These are phyloP conservation scores for Diplodus puntazzo DNA, from an alignment of 2,797 vertebrate species.

Conservation along the genomic window DNA sequence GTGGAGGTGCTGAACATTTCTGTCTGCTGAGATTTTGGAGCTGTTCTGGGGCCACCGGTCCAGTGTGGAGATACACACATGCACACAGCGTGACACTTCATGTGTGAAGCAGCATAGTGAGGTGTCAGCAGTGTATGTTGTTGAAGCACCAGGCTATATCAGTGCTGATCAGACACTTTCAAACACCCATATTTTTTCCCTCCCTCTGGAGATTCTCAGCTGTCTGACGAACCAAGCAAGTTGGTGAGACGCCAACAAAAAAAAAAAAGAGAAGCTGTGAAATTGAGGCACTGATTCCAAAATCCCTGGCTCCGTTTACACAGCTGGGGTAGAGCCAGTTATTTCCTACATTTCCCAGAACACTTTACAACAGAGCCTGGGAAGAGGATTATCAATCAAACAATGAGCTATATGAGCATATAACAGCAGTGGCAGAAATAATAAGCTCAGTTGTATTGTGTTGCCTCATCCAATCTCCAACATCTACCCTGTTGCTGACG, in stretches of 20 bases:
- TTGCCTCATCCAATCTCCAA: background rate
- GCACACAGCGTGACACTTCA: slow-evolving; percentile 22
- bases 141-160: slow-evolving; percentile 34
- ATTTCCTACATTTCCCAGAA: slow-evolving; percentile 20
- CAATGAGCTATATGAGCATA: background rate
- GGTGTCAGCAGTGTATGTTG: slow-evolving; percentile 66
- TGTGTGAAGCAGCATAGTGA: slow-evolving; percentile 44
- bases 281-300: background rate
- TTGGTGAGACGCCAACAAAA: background rate
- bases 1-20: background rate
- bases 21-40: background rate
- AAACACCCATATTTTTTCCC: slow-evolving; percentile 49
- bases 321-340: background rate
- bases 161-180: slow-evolving; percentile 65
- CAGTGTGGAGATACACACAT: background rate
- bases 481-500: background rate
- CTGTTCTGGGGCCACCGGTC: background rate
- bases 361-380: slow-evolving; percentile 8
- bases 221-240: slow-evolving; percentile 34
- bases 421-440: background rate
- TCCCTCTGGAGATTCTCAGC: slow-evolving; percentile 36
- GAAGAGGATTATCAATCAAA: slow-evolving; percentile 17
- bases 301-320: slow-evolving; percentile 20
- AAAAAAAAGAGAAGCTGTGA: background rate
- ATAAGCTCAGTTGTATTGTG: background rate